phyloP scores from a whole-genome alignment of 2,113 vertebrate genomes.

The Casuarius casuarius region DNA sequence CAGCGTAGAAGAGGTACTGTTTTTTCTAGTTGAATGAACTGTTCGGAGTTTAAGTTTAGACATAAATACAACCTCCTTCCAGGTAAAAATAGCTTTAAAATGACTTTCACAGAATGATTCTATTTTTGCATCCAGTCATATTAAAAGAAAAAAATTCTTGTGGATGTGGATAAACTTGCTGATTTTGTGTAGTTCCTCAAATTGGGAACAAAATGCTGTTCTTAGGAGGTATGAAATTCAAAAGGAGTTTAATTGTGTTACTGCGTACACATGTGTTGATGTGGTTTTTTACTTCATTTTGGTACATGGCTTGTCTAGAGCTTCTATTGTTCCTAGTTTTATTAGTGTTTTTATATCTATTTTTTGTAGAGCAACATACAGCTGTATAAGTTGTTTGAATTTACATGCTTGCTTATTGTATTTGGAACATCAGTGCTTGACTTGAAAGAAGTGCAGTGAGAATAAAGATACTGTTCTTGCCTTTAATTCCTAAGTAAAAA shows the following conservation, averaged over 20 bases:
- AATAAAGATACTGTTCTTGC: constrained; percentile 54
- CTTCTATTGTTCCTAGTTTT: not conserved
- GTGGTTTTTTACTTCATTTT: not conserved
- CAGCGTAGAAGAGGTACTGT: not conserved
- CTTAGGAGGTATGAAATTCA: not conserved
- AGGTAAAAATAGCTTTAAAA: not conserved
- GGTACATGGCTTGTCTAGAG: not conserved
- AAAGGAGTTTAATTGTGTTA: not conserved
- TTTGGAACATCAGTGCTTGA: not conserved
- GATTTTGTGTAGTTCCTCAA: not conserved
- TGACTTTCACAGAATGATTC: not conserved
- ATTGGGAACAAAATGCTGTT: not conserved
- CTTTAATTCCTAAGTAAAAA: constrained; percentile 3
- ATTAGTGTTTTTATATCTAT: not conserved
- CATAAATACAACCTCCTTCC: not conserved
- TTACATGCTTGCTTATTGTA: not conserved
- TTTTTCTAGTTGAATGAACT: not conserved
- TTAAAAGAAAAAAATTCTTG: not conserved
- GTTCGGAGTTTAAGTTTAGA: not conserved
- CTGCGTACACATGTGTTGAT: not conserved
- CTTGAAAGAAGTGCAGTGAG: constrained; percentile 24
- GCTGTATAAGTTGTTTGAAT: constrained; percentile 29
- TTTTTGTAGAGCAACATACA: constrained; percentile 31
- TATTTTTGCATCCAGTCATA: not conserved
- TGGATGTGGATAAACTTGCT: not conserved